Base-by-base conservation (phyloP, 2,113 vertebrate genomes). In the Spilogale gracilis region DNA sequence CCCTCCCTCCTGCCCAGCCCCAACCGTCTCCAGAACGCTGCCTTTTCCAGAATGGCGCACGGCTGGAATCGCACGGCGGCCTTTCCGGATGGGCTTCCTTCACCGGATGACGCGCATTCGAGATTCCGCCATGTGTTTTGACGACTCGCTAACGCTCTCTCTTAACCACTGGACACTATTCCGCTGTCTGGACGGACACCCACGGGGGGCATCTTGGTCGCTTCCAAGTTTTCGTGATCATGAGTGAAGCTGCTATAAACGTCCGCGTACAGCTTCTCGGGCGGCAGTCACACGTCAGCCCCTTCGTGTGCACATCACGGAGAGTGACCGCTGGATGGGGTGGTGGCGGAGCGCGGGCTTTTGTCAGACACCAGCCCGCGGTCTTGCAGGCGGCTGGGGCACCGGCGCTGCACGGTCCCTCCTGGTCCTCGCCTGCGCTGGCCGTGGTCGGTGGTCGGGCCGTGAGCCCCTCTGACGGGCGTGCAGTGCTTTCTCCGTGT, bases 401-500 rank as follows among this genome's bases (percentile, higher is more conserved):
- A 3, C 32, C 7, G 7, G 67, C 32, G 23, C 23, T 8, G 23
- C 1, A 12, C 16, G 43, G 73, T 1, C 25, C 6, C 43, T 4
- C 45, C 25, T 2, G 13, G 7, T 30, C 45, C 73, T 7, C 23
- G 45, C 43, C 23, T 1, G 73, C 23, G 2, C 11, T 6, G 23
- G 43, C 5, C 18, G 73, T 2, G 69, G 38, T 21, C 69, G 6
- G 38, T 43, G 69, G 11, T 27, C 11, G 12, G 11, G 23, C 3
- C 23, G 1, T 3, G 1, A 45, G 73, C 73, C 2, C 9, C 45
- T 16, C 23, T 1, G 45, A 8, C 3, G 2, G 73, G 23, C 4
- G 73, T 16, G 45, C 45, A 16, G 23, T 13, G 32, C 45, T 48
- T 0, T 2, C 23, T 74, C 43, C 20, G 0, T 8, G 45, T 8